Evolutionary conservation across 2,888 invertebrate genomes (phyloP), one percentile per base, ranked within the genome.

Genomic region (Meghimatium bilineatum): DNA sequence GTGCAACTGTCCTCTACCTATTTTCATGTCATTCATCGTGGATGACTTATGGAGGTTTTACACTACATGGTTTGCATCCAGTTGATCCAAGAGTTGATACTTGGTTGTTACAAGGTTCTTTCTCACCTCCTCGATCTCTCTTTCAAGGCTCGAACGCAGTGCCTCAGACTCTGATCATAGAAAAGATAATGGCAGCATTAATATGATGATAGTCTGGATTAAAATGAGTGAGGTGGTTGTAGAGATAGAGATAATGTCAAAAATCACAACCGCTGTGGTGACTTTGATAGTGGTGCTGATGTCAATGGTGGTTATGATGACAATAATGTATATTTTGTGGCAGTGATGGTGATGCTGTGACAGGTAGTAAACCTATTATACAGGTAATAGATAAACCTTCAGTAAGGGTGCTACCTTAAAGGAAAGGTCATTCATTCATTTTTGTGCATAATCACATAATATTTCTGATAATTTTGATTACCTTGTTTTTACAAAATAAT

Each of bases 41-140:
- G 36, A 69, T 69, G 1, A 26, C 36, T 3, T 69, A 23, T 34
- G 36, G 34, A 23, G 36, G 36, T 69, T 20, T 69, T 79, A 80
- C 83, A 78, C 83, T 91, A 92, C 92, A 91, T 92, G 92, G 87
- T 91, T 90, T 86, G 92, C 89, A 89, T 92, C 92, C 90, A 92
- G 88, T 77, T 91, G 90, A 84, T 90, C 90, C 86, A 91, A 86
- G 34, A 91, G 90, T 72, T 86, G 80, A 84, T 90, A 88, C 85
- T 91, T 90, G 74, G 90, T 87, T 38, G 86, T 89, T 85, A 87
- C 88, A 69, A 91, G 88, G 79, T 88, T 88, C 80, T 83, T 66
- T 38, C 90, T 86, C 85, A 91, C 91, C 89, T 90, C 88, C 67
- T 89, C 88, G 71, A 88, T 84, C 12, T 89, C 89, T 38, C 83